These are phyloP conservation scores for Nowickia ferox DNA, from an alignment of 2,888 invertebrate genomes.

Conservation along the genomic window DNA sequence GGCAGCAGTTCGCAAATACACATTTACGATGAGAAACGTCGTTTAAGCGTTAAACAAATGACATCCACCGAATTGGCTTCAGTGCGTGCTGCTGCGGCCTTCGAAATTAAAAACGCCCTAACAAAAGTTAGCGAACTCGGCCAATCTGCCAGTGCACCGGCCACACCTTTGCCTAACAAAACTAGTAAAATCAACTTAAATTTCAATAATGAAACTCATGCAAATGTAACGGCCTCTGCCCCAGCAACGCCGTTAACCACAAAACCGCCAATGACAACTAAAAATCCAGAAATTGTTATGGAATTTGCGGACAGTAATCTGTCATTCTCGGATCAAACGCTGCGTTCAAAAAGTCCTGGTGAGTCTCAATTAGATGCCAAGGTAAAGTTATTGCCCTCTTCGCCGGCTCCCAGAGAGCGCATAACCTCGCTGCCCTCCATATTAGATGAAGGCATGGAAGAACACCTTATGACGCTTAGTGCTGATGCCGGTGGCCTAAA, in stretches of 20 bases:
- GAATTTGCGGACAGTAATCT: slow-evolving; percentile 35
- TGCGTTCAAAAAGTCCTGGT: slow-evolving; percentile 52
- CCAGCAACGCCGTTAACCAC: slow-evolving; percentile 52
- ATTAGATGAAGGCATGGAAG: slow-evolving; percentile 76
- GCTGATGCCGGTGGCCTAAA: not conserved
- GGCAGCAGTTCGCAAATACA: slow-evolving; percentile 73
- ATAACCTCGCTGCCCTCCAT: slow-evolving; percentile 75
- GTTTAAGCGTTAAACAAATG: slow-evolving; percentile 81
- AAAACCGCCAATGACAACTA: slow-evolving; percentile 1
- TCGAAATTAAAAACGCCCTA: slow-evolving; percentile 75
- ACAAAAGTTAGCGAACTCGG: slow-evolving; percentile 70
- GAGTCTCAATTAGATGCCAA: slow-evolving; percentile 47
- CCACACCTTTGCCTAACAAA: slow-evolving; percentile 54
- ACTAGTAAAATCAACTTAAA: slow-evolving; percentile 26
- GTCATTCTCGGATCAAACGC: not conserved
- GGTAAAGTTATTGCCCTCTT: slow-evolving; percentile 66
- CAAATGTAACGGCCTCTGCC: slow-evolving; percentile 27
- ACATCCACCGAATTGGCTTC: slow-evolving; percentile 79
- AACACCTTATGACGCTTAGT: slow-evolving; percentile 71
- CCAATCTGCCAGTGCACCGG: slow-evolving; percentile 48
- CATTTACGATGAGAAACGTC: slow-evolving; percentile 77
- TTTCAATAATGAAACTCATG: slow-evolving; percentile 47
- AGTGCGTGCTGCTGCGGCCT: slow-evolving; percentile 77
- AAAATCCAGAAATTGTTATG: slow-evolving; percentile 41
- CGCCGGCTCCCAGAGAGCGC: slow-evolving; percentile 74